Evolutionary conservation across 2,888 invertebrate genomes (phyloP), one percentile per base, ranked within the genome.

Genomic region (Campaea margaritaria): DNA sequence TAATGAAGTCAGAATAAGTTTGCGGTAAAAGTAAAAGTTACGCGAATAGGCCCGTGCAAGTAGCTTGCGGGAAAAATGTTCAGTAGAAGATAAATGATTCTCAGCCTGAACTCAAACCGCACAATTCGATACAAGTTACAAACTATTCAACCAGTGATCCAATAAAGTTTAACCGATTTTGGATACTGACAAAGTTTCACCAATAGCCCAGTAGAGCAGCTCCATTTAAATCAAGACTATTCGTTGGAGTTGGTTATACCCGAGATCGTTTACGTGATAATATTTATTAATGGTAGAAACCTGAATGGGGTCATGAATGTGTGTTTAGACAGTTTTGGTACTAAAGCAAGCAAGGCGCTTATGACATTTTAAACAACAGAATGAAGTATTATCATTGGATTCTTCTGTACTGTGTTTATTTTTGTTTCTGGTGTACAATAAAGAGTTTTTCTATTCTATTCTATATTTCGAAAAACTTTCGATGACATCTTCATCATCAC

Each of bases 121-220:
- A 60, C 46, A 47, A 56, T 61, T 51, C 60, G 60, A 51, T 61
- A 55, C 51, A 56, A 60, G 55, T 52, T 56, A 28, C 5, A 47
- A 61, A 61, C 60, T 61, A 55, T 61, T 43, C 43, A 16, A 50
- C 50, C 50, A 46, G 13, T 21, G 12, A 43, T 47, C 51, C 43
- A n/a, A 43, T 51, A 36, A 61, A 61, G 50, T 61, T 61, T 43
- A 55, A 55, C 21, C 46, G 55, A 47, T 61, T 51, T 43, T 39
- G 47, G 55, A 42, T 51, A 34, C 45, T 45, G 34, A 52, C 55
- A 55, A 51, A 55, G 47, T 56, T 55, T 47, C 14, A 3, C 42
- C 34, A 36, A 45, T 41, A 31, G 8, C 31, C 10, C 36, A 45
- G 45, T 13, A 38, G n/a, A 45, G 45, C 16, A 38, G n/a, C 43